A percentile compares a stretch with the other conserved stretches of the same genome.
phyloP scores from a whole-genome alignment of 1,140 invertebrate species.

The Telenomus remus region DNA sequence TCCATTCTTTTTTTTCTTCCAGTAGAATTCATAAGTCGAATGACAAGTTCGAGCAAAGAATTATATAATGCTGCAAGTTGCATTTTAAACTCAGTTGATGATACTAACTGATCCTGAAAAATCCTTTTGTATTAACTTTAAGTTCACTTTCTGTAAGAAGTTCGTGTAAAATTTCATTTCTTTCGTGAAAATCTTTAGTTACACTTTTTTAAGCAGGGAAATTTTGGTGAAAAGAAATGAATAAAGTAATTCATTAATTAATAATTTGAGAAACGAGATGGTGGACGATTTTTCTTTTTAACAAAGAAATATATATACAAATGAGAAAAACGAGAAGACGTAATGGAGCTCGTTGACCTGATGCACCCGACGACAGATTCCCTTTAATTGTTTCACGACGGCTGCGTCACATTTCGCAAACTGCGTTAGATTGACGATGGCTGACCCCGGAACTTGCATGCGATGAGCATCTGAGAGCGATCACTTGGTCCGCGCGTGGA shows the following conservation, averaged over 20 bases:
- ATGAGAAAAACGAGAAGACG: too few relatives aligned
- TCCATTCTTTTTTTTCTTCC: conserved; percentile 10
- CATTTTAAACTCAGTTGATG: conserved; percentile 6
- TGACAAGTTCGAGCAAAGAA: conserved; percentile 25
- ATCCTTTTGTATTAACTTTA: too few relatives aligned
- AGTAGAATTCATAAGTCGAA: conserved; percentile 27
- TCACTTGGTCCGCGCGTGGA: conserved; percentile 60
- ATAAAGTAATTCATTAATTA: too few relatives aligned
- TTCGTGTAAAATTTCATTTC: too few relatives aligned
- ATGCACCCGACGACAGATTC: conserved; percentile 4
- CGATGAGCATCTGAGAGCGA: conserved; percentile 18
- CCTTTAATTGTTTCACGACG: background rate
- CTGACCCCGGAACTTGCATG: conserved; percentile 31
- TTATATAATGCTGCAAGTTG: conserved; percentile 24
- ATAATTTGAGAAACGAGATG: background rate
- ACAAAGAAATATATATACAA: too few relatives aligned
- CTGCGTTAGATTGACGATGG: conserved; percentile 15
- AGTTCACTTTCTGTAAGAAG: too few relatives aligned
- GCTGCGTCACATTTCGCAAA: conserved; percentile 24
- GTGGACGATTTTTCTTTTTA: too few relatives aligned
- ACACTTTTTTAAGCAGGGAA: too few relatives aligned
- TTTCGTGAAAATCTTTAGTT: too few relatives aligned
- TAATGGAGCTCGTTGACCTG: conserved; percentile 3
- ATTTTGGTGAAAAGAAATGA: too few relatives aligned
- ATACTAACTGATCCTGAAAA: too few relatives aligned